Evolutionary conservation across 2,888 invertebrate species (phyloP), one percentile per base, ranked within the genome.

Genomic region (Caenorhabditis panamensis): DNA sequence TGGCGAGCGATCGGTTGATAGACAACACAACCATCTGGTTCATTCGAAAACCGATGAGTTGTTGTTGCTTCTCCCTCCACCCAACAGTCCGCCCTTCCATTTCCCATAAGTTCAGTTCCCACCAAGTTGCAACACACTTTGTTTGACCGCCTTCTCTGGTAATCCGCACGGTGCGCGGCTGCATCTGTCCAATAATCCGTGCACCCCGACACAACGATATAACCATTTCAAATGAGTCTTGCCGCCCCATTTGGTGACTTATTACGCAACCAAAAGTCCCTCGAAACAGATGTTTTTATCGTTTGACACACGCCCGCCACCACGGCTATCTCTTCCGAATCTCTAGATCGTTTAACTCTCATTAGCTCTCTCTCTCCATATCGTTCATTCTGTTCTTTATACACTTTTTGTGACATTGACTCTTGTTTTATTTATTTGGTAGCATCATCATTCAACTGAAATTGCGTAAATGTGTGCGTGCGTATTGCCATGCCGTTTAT

Each of bases 171-270:
- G 71, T 72, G 56, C 73, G 58, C 26, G 44, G 11, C 26, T 47
- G 41, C 28, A 41, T 44, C 41, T 47, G 61, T 24, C 47, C 37
- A 26, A 26, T 61, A 61, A 61, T 61, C 61, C 61, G 61, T 41
- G 28, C 47, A 56, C 41, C 37, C 41, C 5, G 9, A 31, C 4
- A 31, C 5, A 31, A 18, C 36, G 59, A 26, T 64, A 73, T 66
- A 59, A 6, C 47, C 41, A 54, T 75, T 75, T 75, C 66, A 75
- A 75, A 75, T 66, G 56, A 37, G 20, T 51, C 56, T n/a, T 56
- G 59, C 75, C 75, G 75, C 31, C 59, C 59, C 22, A 64, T 63
- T 72, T 63, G 64, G 64, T 72, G 63, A 63, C 73, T 66, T 59
- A 66, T 75, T 75, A 54, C 75, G 66, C 44, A 75, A 75, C 44